Base-by-base conservation (phyloP, 30 jellyfish, hydroid and myxozoan genomes). In the Catostylus mosaicus region DNA sequence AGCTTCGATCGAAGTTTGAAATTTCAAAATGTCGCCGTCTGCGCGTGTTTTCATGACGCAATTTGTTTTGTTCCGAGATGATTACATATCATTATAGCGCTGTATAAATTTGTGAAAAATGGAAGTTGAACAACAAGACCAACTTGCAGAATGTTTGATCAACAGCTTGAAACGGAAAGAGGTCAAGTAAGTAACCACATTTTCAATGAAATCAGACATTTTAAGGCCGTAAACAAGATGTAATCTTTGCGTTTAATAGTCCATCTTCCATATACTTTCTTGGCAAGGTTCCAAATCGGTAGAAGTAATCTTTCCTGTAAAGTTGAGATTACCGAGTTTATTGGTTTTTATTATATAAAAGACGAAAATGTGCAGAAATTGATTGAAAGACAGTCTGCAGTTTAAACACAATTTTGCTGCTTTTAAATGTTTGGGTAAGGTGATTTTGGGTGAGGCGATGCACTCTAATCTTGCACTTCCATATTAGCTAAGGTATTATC, bases 51-150 rank as follows among this genome's bases (percentile, higher is more conserved):
- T 23, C 24, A 5, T 27, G 27, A 27, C 63, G 14, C 63, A 4
- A 27, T 50, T n/a, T 50, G 24, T 3, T 2, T 9, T 10, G 63
- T 16, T 50, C 4, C 20, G 18, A 50, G 63, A 50, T 50, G 63
- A 50, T 50, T 50, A 50, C 63, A 23, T 50, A 50, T 23, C 63
- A 6, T 1, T 65, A 16, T 61, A 40, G 74, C n/a, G 27, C 37
- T 16, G 20, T 16, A 16, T 40, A 61, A 6, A 36, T 23, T 23
- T 31, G 10, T 26, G 6, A 35, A 54, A 38, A 10, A 82, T 82
- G 92, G 92, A 82, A 66, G 85, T 82, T 27, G 83, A 82, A 67
- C 85, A 82, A 48, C 92, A 82, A 34, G 92, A 82, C 69, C 59
- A 43, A 10, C 75, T 82, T 11, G 92, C 92, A 20, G 92, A 82